These are phyloP conservation scores for Oplegnathus fasciatus DNA, from an alignment of 2,113 vertebrate species.

Conservation along the genomic window DNA sequence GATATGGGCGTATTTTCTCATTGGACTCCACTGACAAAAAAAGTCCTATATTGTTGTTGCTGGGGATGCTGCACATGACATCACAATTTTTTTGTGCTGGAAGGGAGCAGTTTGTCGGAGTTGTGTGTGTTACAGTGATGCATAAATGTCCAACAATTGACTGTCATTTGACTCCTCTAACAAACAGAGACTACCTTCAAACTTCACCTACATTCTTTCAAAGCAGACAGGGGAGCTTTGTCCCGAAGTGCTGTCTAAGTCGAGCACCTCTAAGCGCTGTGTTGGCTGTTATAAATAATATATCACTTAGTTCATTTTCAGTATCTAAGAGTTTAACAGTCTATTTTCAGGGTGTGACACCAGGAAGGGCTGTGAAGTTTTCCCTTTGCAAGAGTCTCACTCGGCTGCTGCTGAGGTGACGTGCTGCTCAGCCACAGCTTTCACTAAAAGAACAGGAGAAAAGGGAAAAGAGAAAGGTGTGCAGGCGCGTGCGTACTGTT, in stretches of 20 bases:
- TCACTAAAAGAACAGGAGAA: neutral
- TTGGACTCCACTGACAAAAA: neutral
- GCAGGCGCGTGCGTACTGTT: neutral
- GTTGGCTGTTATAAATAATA: constrained; percentile 53
- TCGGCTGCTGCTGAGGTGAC: constrained; percentile 32
- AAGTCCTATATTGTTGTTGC: neutral
- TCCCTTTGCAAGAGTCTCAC: constrained; percentile 28
- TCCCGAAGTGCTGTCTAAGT: neutral
- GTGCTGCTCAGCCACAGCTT: constrained; percentile 19
- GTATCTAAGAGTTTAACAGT: constrained; percentile 46
- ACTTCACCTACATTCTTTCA: neutral
- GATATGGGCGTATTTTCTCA: constrained; percentile 1
- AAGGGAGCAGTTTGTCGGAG: neutral
- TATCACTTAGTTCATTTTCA: constrained; percentile 48
- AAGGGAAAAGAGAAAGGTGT: neutral
- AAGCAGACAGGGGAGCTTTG: neutral
- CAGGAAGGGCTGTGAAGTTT: constrained; percentile 47
- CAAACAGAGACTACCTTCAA: neutral
- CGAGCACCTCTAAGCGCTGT: constrained; percentile 19
- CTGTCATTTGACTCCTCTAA: neutral
- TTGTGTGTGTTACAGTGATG: neutral
- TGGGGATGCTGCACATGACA: neutral
- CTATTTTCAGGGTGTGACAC: constrained; percentile 64
- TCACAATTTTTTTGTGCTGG: neutral
- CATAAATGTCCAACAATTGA: neutral